A percentile compares a stretch with the other conserved stretches of the same genome.
These are phyloP conservation scores for Neodiprion virginianus DNA, from an alignment of 1,140 invertebrate species.

Conservation along the genomic window DNA sequence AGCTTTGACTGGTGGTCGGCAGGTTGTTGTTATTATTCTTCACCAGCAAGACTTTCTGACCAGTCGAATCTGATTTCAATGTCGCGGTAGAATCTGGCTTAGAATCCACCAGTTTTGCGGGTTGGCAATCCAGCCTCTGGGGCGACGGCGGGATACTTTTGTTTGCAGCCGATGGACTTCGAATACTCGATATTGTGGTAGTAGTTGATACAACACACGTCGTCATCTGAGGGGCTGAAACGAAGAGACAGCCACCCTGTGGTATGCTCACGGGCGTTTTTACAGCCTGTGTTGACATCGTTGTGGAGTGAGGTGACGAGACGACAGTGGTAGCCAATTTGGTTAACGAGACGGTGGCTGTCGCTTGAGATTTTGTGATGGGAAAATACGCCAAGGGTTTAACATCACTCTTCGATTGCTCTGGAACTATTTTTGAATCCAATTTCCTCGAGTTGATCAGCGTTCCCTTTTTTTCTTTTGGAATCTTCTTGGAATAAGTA, in stretches of 20 bases:
- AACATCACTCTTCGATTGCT: neutral
- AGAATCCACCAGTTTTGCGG: neutral
- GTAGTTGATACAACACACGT: neutral
- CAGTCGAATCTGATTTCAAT: neutral
- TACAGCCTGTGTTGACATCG: neutral
- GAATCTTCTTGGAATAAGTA: constrained; percentile 50
- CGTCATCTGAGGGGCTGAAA: neutral
- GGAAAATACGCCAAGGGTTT: neutral
- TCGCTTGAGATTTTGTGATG: neutral
- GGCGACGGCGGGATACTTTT: neutral
- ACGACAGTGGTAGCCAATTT: neutral
- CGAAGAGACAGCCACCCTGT: neutral
- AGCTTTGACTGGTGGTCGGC: constrained; percentile 20
- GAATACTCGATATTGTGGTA: neutral
- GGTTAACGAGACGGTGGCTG: neutral
- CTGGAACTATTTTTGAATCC: neutral
- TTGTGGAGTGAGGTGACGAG: neutral
- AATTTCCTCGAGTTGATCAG: neutral
- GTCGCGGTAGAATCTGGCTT: neutral
- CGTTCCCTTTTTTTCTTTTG: constrained; percentile 42
- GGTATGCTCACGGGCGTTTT: neutral
- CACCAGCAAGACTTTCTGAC: neutral
- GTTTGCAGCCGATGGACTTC: neutral
- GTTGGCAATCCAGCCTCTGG: neutral
- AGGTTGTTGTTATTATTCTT: neutral